phyloP scores from a whole-genome alignment of 2,113 vertebrate species.

The Holacanthus passer region DNA sequence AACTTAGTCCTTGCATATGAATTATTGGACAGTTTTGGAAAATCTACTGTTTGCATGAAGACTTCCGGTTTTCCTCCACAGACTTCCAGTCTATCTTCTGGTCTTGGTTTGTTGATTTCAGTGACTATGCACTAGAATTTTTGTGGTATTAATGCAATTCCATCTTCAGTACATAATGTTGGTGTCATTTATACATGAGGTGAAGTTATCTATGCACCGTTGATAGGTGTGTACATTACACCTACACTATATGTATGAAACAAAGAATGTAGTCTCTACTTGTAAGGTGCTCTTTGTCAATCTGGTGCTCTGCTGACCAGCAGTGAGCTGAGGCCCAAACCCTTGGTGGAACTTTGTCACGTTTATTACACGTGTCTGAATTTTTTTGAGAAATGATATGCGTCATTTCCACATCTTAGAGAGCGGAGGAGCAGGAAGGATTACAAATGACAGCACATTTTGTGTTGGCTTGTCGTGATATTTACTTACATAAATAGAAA shows the following conservation, averaged over 20 bases:
- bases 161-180: conserved; percentile 61
- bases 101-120: conserved; percentile 65
- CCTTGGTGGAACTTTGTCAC: neutral
- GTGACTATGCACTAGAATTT: conserved; percentile 79
- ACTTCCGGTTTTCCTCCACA: conserved; percentile 57
- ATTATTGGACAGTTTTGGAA: neutral
- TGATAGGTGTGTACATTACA: conserved; percentile 49
- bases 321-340: conserved; percentile 47
- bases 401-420: conserved; percentile 12
- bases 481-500: neutral
- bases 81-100: conserved; percentile 47
- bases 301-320: conserved; percentile 48
- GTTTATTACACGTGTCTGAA: neutral
- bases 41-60: conserved; percentile 24
- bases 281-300: conserved; percentile 66
- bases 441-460: neutral
- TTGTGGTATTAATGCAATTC: conserved; percentile 80
- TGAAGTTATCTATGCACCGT: conserved; percentile 75
- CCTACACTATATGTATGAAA: conserved; percentile 63
- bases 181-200: conserved; percentile 53
- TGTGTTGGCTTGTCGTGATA: neutral
- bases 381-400: neutral
- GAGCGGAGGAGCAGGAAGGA: neutral
- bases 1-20: neutral
- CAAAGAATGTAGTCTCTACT: conserved; percentile 74